Evolutionary conservation across 2,888 invertebrate genomes (phyloP).

Genomic region (Lasioglossum leucozonium): DNA sequence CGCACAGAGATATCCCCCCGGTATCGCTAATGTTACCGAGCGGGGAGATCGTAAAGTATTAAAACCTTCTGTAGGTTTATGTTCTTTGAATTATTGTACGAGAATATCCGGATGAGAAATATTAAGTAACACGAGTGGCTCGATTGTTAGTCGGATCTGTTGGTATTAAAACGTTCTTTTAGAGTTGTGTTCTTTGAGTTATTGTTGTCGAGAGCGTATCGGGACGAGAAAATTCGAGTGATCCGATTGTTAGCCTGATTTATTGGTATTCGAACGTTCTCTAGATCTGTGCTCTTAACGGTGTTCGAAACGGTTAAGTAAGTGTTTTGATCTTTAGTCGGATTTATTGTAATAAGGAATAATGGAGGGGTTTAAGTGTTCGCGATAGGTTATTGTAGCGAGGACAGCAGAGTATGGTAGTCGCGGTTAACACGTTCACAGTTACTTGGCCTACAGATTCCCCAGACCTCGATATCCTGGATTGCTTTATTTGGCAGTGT

Average conservation of each 20-base stretch:
- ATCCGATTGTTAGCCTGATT: neutral
- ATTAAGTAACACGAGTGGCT: neutral
- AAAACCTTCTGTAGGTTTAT: neutral
- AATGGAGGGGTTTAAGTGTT: neutral
- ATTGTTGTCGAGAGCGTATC: neutral
- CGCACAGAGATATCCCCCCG: neutral
- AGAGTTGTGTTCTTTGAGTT: neutral
- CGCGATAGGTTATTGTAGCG: neutral
- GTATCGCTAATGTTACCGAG: neutral
- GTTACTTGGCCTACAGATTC: constrained; percentile 67
- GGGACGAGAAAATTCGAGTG: neutral
- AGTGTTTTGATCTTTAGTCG: neutral
- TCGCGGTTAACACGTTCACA: constrained; percentile 23
- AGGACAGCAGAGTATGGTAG: neutral
- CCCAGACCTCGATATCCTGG: neutral
- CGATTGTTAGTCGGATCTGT: neutral
- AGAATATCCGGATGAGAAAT: neutral
- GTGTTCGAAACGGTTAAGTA: neutral
- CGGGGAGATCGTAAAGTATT: neutral
- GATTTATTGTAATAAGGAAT: neutral
- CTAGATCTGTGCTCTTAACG: neutral
- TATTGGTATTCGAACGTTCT: neutral
- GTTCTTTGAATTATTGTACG: neutral
- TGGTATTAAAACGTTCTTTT: neutral
- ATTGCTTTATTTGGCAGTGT: constrained; percentile 3